These are phyloP conservation scores for Griposia aprilina DNA, from an alignment of 2,888 invertebrate species.

Conservation along the genomic window DNA sequence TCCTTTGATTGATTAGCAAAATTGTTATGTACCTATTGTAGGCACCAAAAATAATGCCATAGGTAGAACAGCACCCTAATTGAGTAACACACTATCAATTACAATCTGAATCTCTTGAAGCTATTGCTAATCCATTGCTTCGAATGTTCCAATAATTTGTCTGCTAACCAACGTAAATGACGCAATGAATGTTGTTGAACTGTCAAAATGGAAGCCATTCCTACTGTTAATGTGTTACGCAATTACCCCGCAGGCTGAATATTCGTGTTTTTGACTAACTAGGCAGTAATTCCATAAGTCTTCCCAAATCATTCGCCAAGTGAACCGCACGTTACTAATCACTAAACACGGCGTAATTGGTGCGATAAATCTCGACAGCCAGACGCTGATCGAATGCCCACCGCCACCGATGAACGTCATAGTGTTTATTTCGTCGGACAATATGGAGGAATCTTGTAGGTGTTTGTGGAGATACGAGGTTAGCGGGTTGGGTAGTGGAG, in stretches of 20 bases:
- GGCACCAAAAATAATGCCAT: too few species aligned
- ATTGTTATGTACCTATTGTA: too few species aligned
- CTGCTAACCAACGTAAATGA: too few species aligned
- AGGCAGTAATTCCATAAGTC: not conserved
- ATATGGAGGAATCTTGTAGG: constrained; percentile 71
- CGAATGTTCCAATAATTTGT: too few species aligned
- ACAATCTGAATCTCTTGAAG: too few species aligned
- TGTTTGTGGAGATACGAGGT: constrained; percentile 61
- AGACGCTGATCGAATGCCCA: constrained; percentile 53
- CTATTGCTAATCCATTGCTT: too few species aligned
- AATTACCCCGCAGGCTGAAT: not conserved
- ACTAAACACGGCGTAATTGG: constrained; percentile 19
- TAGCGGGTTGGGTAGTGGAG: constrained; percentile 43
- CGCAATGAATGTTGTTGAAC: too few species aligned
- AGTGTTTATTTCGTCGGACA: constrained; percentile 76
- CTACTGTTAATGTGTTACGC: too few species aligned
- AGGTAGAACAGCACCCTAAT: too few species aligned
- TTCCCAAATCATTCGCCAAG: constrained; percentile 16
- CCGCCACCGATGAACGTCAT: constrained; percentile 64
- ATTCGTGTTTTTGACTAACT: not conserved
- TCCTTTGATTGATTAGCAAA: too few species aligned
- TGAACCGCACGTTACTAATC: constrained; percentile 14
- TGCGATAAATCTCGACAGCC: constrained; percentile 40
- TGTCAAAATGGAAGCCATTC: too few species aligned
- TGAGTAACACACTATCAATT: too few species aligned